Conservation (phyloP, 2,888 invertebrate genomes). For the Tetragonula carbonaria region DNA sequence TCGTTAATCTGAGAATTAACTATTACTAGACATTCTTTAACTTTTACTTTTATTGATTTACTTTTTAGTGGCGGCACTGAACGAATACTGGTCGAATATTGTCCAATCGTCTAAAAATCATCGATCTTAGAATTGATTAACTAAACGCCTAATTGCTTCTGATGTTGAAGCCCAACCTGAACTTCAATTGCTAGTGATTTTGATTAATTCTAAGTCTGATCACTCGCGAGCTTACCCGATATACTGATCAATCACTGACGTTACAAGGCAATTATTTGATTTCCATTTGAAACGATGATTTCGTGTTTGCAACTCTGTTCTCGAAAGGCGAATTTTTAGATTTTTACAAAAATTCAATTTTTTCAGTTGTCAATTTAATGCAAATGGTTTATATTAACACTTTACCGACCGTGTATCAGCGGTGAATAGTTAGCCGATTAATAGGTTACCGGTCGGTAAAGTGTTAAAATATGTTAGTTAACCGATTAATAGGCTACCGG, state of each 20-base stretch:
- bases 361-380: too few relatives aligned
- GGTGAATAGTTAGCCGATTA: too few relatives aligned
- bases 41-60: background rate
- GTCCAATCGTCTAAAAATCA: background rate
- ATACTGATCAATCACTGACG: background rate
- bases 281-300: background rate
- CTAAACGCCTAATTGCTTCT: background rate
- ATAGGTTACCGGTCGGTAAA: too few relatives aligned
- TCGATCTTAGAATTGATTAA: background rate
- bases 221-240: background rate
- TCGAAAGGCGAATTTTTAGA: background rate
- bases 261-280: background rate
- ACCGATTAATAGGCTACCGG: too few relatives aligned
- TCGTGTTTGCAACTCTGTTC: background rate
- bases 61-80: background rate
- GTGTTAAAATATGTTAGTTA: too few relatives aligned
- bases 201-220: background rate
- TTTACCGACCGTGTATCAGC: too few relatives aligned
- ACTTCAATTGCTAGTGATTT: background rate
- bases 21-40: too few relatives aligned
- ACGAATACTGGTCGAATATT: background rate
- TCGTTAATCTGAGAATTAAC: too few relatives aligned
- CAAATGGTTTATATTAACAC: too few relatives aligned
- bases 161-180: background rate
- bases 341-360: too few relatives aligned